Base-by-base conservation (phyloP, 2,113 vertebrate species). In the Protobothrops mucrosquamatus region DNA sequence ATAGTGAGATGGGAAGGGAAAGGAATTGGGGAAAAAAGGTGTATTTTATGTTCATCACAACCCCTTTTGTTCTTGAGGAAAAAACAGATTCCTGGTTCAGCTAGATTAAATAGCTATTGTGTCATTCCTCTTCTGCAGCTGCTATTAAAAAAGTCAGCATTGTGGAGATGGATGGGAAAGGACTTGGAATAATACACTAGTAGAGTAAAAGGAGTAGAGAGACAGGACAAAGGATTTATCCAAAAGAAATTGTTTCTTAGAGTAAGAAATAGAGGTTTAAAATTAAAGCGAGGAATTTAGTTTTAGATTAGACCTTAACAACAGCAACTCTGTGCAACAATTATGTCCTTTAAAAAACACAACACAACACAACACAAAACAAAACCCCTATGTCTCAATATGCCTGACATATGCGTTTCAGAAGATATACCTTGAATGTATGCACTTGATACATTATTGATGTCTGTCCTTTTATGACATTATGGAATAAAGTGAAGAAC, bases 301-400 rank as follows among this genome's bases (percentile, higher is more conserved):
- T 6, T 0, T 86, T 93, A 15, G 26, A 95, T 93, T 89, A 56
- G 59, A 24, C 88, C 64, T 29, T 94, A 96, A 95, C 92, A 93
- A 95, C 91, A 93, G 3, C 69, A 90, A 89, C 90, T 88, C 34
- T 86, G 26, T 59, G 2, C 90, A 93, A 94, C 51, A 92, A 29
- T 92, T 93, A 55, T 81, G 59, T 93, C n/a, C 52, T 88, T 34
- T 88, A 86, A 48, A 86, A 48, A 85, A 20, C 34, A 85, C 15
- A 85, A 69, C 61, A 56, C 15, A 55, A 55, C 11, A 55, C 54
- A 55, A 12, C 14, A 74, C 64, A 74, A n/a, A 34, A 34, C 55
- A 24, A 59, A n/a, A 57, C 3, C 15, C 14, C 24, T 87, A 46
- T 0, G 0, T 10, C 39, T 39, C 88, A 15, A 3, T 52, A 59